Evolutionary conservation across 1,140 invertebrate genomes (phyloP), one percentile per base, ranked within the genome.

Genomic region (Solenopsis invicta): DNA sequence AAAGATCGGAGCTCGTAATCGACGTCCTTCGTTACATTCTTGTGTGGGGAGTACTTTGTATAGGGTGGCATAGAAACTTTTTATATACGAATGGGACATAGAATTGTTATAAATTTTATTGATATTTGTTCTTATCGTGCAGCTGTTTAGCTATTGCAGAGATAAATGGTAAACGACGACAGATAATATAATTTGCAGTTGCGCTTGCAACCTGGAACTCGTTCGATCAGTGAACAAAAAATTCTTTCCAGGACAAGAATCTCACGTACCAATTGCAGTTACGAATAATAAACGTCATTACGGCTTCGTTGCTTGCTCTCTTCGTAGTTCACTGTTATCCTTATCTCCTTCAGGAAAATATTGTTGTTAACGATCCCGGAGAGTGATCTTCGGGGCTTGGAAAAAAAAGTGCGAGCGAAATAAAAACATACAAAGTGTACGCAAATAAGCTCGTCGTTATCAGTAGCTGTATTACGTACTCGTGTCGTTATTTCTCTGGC

Each of bases 401-500:
- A 18, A 76, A 41, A 77, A 54, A 29, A 64, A 64, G 24, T 66
- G 24, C 34, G 45, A 78, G 52, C n/a, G 13, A 74, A 82, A 59
- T 29, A 45, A 59, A 62, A 59, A 74, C 3, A 45, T 56, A 21
- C 67, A 3, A 75, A 37, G 34, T 59, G 13, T n/a, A n/a, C 41
- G 66, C n/a, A 59, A 84, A 61, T 45, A 59, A 67, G 13, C 4
- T 48, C 9, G 54, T 21, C n/a, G 37, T 77, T 77, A 85, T 64
- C 48, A 82, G 34, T 12, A 12, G 56, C 9, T 29, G 54, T 24
- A 66, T 77, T 66, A 45, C 8, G 13, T 41, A n/a, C 29, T 24
- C 4, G 61, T 45, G 18, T 37, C 45, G 24, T 50, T 37, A 29
- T 41, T 56, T 77, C 24, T 48, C 45, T 41, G 24, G 41, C 48